Base-by-base conservation (phyloP, 2,113 vertebrate species). In the Mesocricetus auratus region DNA sequence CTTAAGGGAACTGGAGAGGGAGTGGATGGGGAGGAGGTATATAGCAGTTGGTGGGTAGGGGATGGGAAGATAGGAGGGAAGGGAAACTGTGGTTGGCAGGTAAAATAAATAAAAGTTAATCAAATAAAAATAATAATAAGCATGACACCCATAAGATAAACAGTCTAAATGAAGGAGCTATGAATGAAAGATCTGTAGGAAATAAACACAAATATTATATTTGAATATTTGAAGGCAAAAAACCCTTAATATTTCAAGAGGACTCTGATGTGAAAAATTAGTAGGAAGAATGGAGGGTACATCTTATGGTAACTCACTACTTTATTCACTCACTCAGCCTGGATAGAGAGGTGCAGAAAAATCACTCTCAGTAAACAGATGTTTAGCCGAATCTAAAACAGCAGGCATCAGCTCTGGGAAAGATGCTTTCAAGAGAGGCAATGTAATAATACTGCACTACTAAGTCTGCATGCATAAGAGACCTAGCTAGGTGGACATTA, bases 181-280 rank as follows among this genome's bases (percentile, higher is more conserved):
- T 91, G n/a, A 26, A 3, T 73, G 5, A 89, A 95, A 91, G 11
- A 60, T 71, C 53, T 69, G 26, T 56, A 95, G 53, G 47, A 94
- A 89, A 93, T 31, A 93, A 88, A 75, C 29, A 58, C 60, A 90
- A 86, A 89, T 50, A 3, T 56, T 31, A 86, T 33, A 53, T 60
- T 87, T 95, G 5, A 71, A 36, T 82, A 95, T 62, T 58, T 94
- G 94, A 89, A 69, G 22, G 29, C 74, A n/a, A 95, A 92, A 88
- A 15, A n/a, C n/a, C 12, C 31, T 31, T 86, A 21, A 53, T 92
- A 90, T 83, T 47, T 94, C n/a, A 93, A 89, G 42, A 86, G 15
- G 58, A 29, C 58, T 22, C 82, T 39, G 68, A 79, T 77, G 5
- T 73, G 8, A 77, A 73, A 50, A 60, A 47, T 9, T 5, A 77